Evolutionary conservation across 2,888 invertebrate species (phyloP).

Genomic region (Erebia ligea): DNA sequence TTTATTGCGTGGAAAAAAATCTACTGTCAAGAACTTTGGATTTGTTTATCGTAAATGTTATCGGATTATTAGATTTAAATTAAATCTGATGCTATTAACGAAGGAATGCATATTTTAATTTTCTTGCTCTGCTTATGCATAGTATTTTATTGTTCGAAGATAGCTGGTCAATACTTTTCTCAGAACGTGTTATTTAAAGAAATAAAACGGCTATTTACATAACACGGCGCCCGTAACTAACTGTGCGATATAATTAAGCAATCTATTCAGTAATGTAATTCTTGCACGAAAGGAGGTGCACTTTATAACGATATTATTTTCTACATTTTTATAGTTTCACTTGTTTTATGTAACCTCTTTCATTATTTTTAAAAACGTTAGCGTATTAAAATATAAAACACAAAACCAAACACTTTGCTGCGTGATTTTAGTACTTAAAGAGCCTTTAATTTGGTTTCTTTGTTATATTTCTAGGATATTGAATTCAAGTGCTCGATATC

Average conservation of each 20-base stretch:
- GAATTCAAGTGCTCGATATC: neutral
- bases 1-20: slow-evolving; percentile 20
- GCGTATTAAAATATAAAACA: no score
- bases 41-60: slow-evolving; percentile 19
- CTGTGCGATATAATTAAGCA: slow-evolving; percentile 19
- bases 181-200: slow-evolving; percentile 4
- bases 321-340: no score
- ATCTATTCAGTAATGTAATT: slow-evolving; percentile 1
- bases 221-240: slow-evolving; percentile 12
- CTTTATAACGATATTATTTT: neutral
- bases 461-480: neutral
- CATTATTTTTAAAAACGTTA: no score
- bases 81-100: slow-evolving; percentile 10
- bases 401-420: no score
- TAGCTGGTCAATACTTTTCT: slow-evolving; percentile 12
- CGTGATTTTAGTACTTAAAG: neutral
- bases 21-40: neutral
- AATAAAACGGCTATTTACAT: slow-evolving; percentile 9
- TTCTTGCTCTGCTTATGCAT: neutral
- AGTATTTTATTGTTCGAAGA: neutral
- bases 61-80: slow-evolving; percentile 11
- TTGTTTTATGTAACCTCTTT: no score
- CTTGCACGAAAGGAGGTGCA: slow-evolving; percentile 7
- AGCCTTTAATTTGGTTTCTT: neutral
- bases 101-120: neutral